Conservation (phyloP, 1,140 invertebrate species). For the Drosophila rhopaloa region DNA sequence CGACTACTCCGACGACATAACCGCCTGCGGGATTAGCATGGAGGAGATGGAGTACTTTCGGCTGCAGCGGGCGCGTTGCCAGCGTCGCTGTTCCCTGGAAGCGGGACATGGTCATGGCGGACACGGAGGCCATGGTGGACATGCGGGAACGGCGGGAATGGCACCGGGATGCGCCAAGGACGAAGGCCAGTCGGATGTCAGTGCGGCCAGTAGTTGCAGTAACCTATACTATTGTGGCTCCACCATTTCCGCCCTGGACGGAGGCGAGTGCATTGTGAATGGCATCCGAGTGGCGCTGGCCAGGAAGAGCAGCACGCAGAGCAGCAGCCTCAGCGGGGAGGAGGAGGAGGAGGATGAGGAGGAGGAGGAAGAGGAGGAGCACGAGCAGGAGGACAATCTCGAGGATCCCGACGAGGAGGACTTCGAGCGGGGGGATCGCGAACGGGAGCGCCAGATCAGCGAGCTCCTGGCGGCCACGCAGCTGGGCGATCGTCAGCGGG, state of each 20-base stretch:
- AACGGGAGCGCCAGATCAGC: conserved; percentile 55
- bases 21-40: conserved; percentile 87
- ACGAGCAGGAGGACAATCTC: conserved; percentile 19
- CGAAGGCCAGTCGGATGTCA: conserved; percentile 86
- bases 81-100: conserved; percentile 79
- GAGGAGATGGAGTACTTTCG: conserved; percentile 89
- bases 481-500: conserved; percentile 50
- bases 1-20: conserved; percentile 91
- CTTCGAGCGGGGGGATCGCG: conserved; percentile 21
- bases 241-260: conserved; percentile 86
- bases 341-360: conserved; percentile 85
- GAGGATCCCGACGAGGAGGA: conserved; percentile 15
- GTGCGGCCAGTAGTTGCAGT: conserved; percentile 88
- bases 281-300: conserved; percentile 84
- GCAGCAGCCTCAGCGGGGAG: conserved; percentile 89
- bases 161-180: conserved; percentile 53
- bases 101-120: conserved; percentile 43
- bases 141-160: conserved; percentile 31
- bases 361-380: conserved; percentile 15
- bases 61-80: conserved; percentile 83
- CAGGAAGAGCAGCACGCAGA: conserved; percentile 86
- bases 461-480: conserved; percentile 69
- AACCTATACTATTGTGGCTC: conserved; percentile 87
- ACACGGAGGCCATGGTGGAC: conserved; percentile 26
- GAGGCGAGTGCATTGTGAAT: conserved; percentile 85